Conservation (phyloP, 2,888 invertebrate species). For the Drosophila testacea region DNA sequence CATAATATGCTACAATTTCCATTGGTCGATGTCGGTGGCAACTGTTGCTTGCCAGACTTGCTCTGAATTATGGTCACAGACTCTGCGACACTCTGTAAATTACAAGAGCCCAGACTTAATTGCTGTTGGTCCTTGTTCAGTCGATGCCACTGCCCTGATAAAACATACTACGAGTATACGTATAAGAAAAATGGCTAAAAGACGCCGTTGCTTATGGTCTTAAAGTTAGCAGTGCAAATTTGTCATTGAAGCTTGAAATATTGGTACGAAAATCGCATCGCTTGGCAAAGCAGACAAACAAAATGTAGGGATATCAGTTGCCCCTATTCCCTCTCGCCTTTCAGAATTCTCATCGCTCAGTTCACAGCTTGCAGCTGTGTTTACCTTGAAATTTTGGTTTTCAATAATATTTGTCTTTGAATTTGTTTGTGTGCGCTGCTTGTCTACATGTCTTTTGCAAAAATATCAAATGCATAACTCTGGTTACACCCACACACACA, state of each 20-base stretch:
- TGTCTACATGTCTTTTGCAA: conserved; percentile 71
- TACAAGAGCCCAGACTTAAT: conserved; percentile 60
- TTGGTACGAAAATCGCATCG: conserved; percentile 45
- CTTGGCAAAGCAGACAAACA: conserved; percentile 54
- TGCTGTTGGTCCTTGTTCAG: conserved; percentile 36
- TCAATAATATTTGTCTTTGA: conserved; percentile 75
- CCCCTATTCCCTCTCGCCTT: background rate
- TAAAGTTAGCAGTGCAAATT: conserved; percentile 36
- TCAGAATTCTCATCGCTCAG: background rate
- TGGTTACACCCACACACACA: conserved; percentile 40
- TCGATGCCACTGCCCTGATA: conserved; percentile 67
- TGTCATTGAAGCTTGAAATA: conserved; percentile 49
- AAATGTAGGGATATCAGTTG: conserved; percentile 14
- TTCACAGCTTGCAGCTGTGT: conserved; percentile 65
- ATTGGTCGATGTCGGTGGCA: conserved; percentile 16
- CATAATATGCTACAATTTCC: conserved; percentile 50
- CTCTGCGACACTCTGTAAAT: conserved; percentile 74
- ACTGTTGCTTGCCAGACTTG: conserved; percentile 53
- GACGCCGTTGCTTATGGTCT: conserved; percentile 25
- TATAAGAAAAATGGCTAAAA: conserved; percentile 26
- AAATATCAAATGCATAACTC: conserved; percentile 76
- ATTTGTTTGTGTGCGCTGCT: conserved; percentile 46
- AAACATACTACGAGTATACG: background rate
- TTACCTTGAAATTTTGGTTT: conserved; percentile 75
- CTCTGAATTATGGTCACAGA: conserved; percentile 41